A percentile compares a stretch with the other conserved stretches of the same genome.
Evolutionary conservation across 2,797 vertebrate species (phyloP).

Genomic region (Sebastes iracundus): DNA sequence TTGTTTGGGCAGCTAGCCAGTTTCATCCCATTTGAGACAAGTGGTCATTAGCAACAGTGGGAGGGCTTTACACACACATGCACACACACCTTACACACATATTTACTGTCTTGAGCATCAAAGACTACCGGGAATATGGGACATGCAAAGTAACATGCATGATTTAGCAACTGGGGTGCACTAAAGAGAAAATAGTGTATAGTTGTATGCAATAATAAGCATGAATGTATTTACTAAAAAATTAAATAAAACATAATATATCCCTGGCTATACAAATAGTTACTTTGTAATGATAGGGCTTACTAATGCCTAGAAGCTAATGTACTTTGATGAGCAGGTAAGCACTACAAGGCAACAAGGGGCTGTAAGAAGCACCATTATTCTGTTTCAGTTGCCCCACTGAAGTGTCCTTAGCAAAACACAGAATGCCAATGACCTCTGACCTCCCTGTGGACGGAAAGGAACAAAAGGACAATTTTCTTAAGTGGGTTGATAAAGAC

Average conservation of each 20-base stretch:
- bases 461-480: background rate
- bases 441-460: background rate
- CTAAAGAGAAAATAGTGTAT: background rate
- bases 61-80: background rate
- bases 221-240: background rate
- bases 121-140: background rate
- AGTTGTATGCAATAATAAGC: background rate
- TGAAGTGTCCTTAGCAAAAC: background rate
- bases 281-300: background rate
- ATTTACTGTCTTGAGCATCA: constrained; percentile 2
- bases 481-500: background rate
- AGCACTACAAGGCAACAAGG: background rate
- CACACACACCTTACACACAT: background rate
- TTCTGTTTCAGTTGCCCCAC: background rate
- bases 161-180: background rate
- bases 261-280: background rate
- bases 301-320: background rate
- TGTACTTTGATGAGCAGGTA: background rate
- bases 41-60: constrained; percentile 32
- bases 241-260: background rate
- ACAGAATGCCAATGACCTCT: background rate
- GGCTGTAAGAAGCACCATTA: background rate
- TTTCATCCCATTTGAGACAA: constrained; percentile 24
- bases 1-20: constrained; percentile 1
- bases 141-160: background rate